Evolutionary conservation across 2,888 invertebrate species (phyloP), one percentile per base, ranked within the genome.

Genomic region (Acleris laterana): DNA sequence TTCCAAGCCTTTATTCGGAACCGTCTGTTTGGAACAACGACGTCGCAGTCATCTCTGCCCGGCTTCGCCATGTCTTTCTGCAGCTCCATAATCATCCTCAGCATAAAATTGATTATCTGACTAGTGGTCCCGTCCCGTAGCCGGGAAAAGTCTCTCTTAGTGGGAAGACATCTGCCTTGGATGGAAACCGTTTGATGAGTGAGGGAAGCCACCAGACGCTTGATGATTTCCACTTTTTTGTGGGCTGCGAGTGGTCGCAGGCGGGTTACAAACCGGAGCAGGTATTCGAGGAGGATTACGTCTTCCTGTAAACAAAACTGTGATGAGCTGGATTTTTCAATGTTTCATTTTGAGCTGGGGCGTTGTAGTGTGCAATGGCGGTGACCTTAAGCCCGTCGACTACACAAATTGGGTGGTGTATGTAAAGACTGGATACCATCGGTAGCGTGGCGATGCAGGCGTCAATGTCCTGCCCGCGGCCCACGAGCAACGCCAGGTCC

Each of bases 281-380:
- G 79, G 81, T 96, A 96, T 80, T 96, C 96, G n/a, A 96, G 78
- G 0, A 96, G 93, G 77, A 94, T 95, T 67, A 94, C 93, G 70
- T 94, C 94, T 75, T 94, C 95, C 95, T 96, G 86, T 55, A 90
- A 91, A 62, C 52, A 69, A 72, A 32, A 9, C 7, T 2, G 13
- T 25, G 0, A 7, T n/a, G 25, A 25, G 25, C 6, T 25, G 6
- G 25, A 25, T 6, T 25, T 25, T 7, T 25, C 6, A 25, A 7
- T 25, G 25, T 7, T 25, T 25, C 25, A 25, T 6, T 25, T 25
- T 25, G 25, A 25, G 25, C 6, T 25, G 6, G 20, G 25, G 25
- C 25, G 5, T 25, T 25, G 25, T 25, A 25, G 25, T 7, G 25
- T 25, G 25, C 6, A 1, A 25, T 7, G 3, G 25, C 6, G 9